Evolutionary conservation across 2,888 invertebrate species (phyloP), one percentile per base, ranked within the genome.

Genomic region (Priapulus caudatus): DNA sequence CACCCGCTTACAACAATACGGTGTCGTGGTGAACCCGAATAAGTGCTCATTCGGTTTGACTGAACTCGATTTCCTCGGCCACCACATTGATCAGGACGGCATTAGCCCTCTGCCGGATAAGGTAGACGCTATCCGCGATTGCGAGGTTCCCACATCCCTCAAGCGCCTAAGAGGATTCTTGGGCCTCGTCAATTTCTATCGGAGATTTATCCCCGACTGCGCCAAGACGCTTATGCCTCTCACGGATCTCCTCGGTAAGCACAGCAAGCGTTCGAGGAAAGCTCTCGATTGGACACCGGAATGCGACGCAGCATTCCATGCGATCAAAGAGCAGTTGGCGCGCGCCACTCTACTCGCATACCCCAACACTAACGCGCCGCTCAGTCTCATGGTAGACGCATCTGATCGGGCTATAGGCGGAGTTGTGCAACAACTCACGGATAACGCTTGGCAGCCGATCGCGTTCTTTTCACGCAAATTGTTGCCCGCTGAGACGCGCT

Each of bases 341-440:
- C 4, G 18, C 50, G 47, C 3, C 49, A 47, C 5, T 44, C 16
- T 15, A 15, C 22, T 56, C 3, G 5, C 24, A 1, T 48, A 56
- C 43, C 57, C 56, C 3, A 44, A 33, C 4, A 23, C 50, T 2
- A 43, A 23, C 20, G 50, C 50, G 5, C 21, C 23, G 44, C 45
- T 56, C 15, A 1, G 33, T 20, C 49, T 50, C 18, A 44, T 43
- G 5, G 22, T 45, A 64, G 59, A 79, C 77, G 76, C 68, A 54
- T 58, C 59, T 55, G 54, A 62, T 20, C 20, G 47, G 15, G 58
- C 61, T 1, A 51, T 64, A 3, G 64, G 64, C 0, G 64, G 58
- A 0, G 59, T 54, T 1, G 49, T n/a, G n/a, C n/a, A n/a, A 5
- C 50, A 50, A n/a, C 20, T 19, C 3, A n/a, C 20, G 22, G 54